Conservation (phyloP, 2,113 vertebrate genomes). For the Pitta sordida region DNA sequence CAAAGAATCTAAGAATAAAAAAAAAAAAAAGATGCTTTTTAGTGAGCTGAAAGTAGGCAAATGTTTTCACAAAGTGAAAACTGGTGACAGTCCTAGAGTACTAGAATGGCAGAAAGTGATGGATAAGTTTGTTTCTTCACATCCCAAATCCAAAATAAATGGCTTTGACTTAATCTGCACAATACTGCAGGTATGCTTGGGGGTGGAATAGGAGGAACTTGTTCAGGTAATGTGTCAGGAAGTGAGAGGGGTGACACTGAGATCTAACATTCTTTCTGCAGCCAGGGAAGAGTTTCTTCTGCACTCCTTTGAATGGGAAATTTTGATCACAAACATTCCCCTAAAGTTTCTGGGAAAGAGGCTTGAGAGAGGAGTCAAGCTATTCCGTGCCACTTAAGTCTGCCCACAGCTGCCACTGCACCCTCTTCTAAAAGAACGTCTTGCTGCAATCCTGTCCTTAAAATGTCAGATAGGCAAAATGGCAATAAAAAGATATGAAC, state of each 20-base stretch:
- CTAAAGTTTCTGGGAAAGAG: background rate
- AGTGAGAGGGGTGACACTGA: background rate
- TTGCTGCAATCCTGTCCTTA: background rate
- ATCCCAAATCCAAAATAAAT: background rate
- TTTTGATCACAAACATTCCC: background rate
- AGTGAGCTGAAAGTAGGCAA: background rate
- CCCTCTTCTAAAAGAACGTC: background rate
- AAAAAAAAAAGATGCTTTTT: background rate
- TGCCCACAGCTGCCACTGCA: background rate
- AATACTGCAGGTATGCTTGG: background rate
- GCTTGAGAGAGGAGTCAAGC: background rate
- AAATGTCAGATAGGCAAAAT: background rate
- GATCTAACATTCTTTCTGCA: fast-evolving
- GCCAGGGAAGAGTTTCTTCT: background rate
- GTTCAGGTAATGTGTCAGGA: background rate
- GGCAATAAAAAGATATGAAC: background rate
- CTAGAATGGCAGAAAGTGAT: background rate
- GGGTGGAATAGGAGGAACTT: background rate
- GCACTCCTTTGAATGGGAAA: background rate
- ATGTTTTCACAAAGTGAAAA: background rate
- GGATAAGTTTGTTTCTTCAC: background rate
- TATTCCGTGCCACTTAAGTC: background rate
- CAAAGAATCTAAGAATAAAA: background rate
- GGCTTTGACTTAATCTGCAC: background rate
- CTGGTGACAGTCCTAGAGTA: background rate